Evolutionary conservation across 2,888 invertebrate species (phyloP), one percentile per base, ranked within the genome.

Genomic region (Chirona hameri): DNA sequence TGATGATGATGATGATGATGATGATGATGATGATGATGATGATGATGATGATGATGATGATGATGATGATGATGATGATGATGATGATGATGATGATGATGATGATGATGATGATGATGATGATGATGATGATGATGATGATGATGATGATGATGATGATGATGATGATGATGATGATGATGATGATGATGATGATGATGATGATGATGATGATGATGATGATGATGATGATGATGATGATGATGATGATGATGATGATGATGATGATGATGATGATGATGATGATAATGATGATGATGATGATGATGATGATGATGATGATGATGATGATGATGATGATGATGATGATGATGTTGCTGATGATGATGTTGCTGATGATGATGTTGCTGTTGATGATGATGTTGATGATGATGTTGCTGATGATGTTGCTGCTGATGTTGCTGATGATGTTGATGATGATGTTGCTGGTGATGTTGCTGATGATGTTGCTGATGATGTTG

Each of bases 201-300:
- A 29, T 79, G 31, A 29, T 79, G 31, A 29, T 79, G 31, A 29
- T 0, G 39, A 39, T 31, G n/a, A 80, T 31, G 7, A 79, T 14
- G 4, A 18, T 27, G 39, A 27, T 39, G 80, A 5, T 80, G 14
- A 80, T 39, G 14, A 79, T 7, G 15, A 79, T 14, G 31, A 79
- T 79, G 7, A 79, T 79, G 14, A 79, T 7, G 31, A 9, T 24
- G 31, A 79, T 79, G 12, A 29, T 79, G 46, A 29, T 79, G 31
- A 29, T 79, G 31, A 29, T 79, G 31, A 29, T 0, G 39, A 39
- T 31, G n/a, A 80, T 31, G 7, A 79, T 14, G 4, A 18, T 27
- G 39, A 27, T 39, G 80, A 5, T 80, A 46, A 80, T 24, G 80
- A 80, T 80, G 39, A 80, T 80, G 46, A 80, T 80, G 80, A 80